Evolutionary conservation across 92 coral and sea anemone genomes (phyloP).

Genomic region (Palythoa grandis): DNA sequence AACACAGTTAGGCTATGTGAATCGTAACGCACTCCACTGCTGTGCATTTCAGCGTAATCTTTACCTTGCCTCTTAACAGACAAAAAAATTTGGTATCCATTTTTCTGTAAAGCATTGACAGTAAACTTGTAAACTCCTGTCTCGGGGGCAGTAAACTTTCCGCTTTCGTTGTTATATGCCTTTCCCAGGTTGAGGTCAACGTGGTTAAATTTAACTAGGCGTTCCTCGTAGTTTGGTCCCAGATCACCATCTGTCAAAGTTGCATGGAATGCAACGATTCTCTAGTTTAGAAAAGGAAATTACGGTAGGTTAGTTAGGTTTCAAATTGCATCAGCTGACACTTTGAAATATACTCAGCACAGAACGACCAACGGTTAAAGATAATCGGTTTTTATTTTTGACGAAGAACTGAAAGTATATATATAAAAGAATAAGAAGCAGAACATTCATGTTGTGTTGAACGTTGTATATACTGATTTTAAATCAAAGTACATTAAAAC

Average conservation of each 20-base stretch:
- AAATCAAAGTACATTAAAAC: too few species aligned
- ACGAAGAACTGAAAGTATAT: too few species aligned
- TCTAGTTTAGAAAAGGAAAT: conserved; percentile 18
- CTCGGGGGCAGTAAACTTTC: conserved; percentile 54
- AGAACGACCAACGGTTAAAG: too few species aligned
- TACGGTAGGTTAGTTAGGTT: too few species aligned
- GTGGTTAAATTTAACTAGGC: conserved; percentile 52
- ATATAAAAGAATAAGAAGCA: too few species aligned
- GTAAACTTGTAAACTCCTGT: conserved; percentile 48
- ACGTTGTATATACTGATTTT: too few species aligned
- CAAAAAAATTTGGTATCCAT: conserved; percentile 36
- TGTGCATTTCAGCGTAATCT: conserved; percentile 34
- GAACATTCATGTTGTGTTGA: too few species aligned
- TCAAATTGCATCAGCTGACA: not conserved
- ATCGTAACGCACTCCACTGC: conserved; percentile 46
- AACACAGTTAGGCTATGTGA: conserved; percentile 45
- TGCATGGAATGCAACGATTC: conserved; percentile 46
- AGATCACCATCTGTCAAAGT: conserved; percentile 48
- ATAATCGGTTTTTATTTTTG: too few species aligned
- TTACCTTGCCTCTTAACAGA: conserved; percentile 42
- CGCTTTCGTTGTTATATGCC: conserved; percentile 38
- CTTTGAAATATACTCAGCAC: not conserved
- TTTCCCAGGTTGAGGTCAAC: conserved; percentile 47
- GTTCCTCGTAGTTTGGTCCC: conserved; percentile 53
- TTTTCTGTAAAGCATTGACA: conserved; percentile 49